Percentiles rank a stretch among this genome's conserved stretches.
phyloP scores from a whole-genome alignment of 2,888 invertebrate genomes.

The Callimorpha dominula region DNA sequence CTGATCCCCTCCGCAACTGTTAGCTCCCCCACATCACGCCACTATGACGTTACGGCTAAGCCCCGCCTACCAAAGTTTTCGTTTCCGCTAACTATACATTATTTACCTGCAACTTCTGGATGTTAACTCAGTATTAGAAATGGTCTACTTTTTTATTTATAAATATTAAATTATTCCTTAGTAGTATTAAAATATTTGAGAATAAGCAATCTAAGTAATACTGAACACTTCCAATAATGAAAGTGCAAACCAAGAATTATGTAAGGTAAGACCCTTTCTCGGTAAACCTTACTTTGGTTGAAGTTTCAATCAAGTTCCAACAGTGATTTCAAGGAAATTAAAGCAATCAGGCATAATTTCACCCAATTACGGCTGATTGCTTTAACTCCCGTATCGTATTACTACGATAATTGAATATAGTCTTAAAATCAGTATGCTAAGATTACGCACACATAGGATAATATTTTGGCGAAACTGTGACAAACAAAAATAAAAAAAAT shows the following conservation, averaged over 20 bases:
- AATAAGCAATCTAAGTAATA: not conserved
- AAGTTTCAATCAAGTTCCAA: not conserved
- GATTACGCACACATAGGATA: not conserved
- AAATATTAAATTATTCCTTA: too few relatives aligned
- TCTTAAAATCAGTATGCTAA: too few relatives aligned
- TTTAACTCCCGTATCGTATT: not conserved
- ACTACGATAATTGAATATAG: too few relatives aligned
- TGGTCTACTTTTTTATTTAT: not conserved
- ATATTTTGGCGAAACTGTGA: not conserved
- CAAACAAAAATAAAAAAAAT: too few relatives aligned
- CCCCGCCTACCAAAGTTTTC: too few relatives aligned
- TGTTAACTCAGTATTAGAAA: too few relatives aligned
- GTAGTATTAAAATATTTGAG: too few relatives aligned
- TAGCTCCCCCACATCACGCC: too few relatives aligned
- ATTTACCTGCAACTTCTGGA: too few relatives aligned
- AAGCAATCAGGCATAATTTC: not conserved
- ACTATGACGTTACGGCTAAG: too few relatives aligned
- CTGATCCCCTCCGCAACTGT: too few relatives aligned
- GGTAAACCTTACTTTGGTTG: not conserved
- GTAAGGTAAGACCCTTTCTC: not conserved
- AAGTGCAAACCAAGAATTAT: not conserved
- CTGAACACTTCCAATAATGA: not conserved
- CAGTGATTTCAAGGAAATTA: not conserved
- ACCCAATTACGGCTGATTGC: not conserved
- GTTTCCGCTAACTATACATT: too few relatives aligned